These are phyloP conservation scores for Latrodectus geometricus DNA, from an alignment of 1,140 invertebrate genomes.

Conservation along the genomic window DNA sequence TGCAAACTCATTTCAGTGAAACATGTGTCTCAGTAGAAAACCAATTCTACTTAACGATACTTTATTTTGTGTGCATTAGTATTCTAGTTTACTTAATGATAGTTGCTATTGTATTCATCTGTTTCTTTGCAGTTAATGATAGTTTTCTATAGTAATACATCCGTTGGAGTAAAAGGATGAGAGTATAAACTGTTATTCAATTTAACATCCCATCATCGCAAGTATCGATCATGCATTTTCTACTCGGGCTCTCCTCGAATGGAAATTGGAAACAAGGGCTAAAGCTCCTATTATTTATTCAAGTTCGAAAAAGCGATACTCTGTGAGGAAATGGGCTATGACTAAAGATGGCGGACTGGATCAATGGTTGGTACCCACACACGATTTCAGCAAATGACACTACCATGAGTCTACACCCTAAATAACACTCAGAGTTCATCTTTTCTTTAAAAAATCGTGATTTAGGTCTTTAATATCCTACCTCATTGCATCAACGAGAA, in stretches of 20 bases:
- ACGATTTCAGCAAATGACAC: constrained; percentile 45
- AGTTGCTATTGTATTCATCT: not conserved
- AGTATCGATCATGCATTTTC: constrained; percentile 31
- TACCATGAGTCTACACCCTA: constrained; percentile 8
- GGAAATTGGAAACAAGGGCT: constrained; percentile 38
- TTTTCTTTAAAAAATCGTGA: not conserved
- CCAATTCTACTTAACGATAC: not conserved
- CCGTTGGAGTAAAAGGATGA: constrained; percentile 5
- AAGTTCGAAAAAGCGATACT: constrained; percentile 38
- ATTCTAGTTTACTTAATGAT: not conserved
- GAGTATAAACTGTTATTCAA: constrained; percentile 31
- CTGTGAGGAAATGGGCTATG: constrained; percentile 20
- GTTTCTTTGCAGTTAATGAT: constrained; percentile 30
- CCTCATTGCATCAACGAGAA: not conserved
- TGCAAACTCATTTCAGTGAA: not conserved
- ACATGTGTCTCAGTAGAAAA: not conserved
- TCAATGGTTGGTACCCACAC: constrained; percentile 21
- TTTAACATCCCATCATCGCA: constrained; percentile 32
- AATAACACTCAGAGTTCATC: constrained; percentile 28
- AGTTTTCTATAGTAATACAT: not conserved
- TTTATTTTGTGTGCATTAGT: not conserved
- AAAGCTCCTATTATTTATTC: constrained; percentile 44
- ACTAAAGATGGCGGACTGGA: constrained; percentile 27
- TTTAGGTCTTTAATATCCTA: constrained; percentile 21
- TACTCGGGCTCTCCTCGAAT: not conserved